These are phyloP conservation scores for Octodonta nipae DNA, from an alignment of 2,888 invertebrate genomes.

Conservation along the genomic window DNA sequence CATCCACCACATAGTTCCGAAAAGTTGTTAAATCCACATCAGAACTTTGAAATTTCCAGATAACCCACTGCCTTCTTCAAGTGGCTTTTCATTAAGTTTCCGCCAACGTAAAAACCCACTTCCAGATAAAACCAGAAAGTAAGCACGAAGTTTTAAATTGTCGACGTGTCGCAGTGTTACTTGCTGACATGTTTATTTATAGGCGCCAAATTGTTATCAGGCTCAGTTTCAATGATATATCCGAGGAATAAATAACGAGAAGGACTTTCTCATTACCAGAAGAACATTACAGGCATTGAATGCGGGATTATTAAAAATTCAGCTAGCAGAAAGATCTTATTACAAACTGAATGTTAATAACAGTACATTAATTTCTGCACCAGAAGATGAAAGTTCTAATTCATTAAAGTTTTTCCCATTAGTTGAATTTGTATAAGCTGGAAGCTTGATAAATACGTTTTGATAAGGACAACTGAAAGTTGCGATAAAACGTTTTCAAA, in stretches of 20 bases:
- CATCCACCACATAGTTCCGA: slow-evolving; percentile 1
- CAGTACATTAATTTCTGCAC: background rate
- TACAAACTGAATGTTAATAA: slow-evolving; percentile 1
- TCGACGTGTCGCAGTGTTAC: slow-evolving; percentile 22
- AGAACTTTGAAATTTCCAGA: slow-evolving; percentile 2
- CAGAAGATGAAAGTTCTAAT: background rate
- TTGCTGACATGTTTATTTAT: slow-evolving; percentile 16
- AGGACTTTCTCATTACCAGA: too few species aligned
- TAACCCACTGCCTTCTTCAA: slow-evolving; percentile 8
- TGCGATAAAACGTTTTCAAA: too few species aligned
- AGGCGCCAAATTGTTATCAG: background rate
- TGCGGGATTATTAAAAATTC: slow-evolving; percentile 1
- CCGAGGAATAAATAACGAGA: too few species aligned
- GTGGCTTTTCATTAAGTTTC: slow-evolving; percentile 28
- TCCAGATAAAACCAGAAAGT: slow-evolving; percentile 23
- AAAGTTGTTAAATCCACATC: slow-evolving; percentile 1
- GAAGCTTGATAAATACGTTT: too few species aligned
- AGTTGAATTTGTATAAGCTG: too few species aligned
- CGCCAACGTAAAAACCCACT: slow-evolving; percentile 26
- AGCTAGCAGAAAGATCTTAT: background rate
- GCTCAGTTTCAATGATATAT: slow-evolving; percentile 1
- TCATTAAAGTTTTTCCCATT: slow-evolving; percentile 1
- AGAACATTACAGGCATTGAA: too few species aligned
- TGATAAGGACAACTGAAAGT: too few species aligned
- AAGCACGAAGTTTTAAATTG: slow-evolving; percentile 22